phyloP scores from a whole-genome alignment of 2,888 invertebrate species.

The Diadromus collaris region DNA sequence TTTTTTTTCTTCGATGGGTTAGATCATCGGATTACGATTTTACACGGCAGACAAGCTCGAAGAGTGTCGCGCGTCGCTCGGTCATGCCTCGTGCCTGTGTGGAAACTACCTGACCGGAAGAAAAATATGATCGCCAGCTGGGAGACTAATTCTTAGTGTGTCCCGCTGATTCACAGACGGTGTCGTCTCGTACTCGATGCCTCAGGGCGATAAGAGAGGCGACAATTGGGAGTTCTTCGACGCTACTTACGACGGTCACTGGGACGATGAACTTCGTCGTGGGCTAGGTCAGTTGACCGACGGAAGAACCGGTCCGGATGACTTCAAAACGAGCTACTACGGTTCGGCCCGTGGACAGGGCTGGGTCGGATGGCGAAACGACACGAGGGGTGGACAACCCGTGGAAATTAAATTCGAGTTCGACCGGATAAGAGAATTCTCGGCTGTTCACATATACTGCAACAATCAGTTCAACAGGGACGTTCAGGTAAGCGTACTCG shows the following conservation, averaged over 20 bases:
- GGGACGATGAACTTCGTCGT: conserved; percentile 87
- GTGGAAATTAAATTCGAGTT: conserved; percentile 90
- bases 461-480: conserved; percentile 93
- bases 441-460: conserved; percentile 89
- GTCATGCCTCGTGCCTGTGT: not conserved
- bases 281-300: conserved; percentile 94
- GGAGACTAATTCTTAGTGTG: conserved; percentile 20
- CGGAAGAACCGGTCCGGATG: conserved; percentile 89
- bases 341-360: conserved; percentile 83
- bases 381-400: conserved; percentile 83
- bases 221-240: conserved; percentile 90
- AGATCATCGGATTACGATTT: conserved; percentile 25
- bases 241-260: conserved; percentile 91
- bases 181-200: conserved; percentile 92
- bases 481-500: conserved; percentile 84
- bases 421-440: conserved; percentile 92
- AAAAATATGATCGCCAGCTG: conserved; percentile 8
- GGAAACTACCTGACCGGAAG: not conserved
- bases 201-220: conserved; percentile 92
- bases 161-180: conserved; percentile 82
- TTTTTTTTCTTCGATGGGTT: conserved; percentile 12
- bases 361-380: conserved; percentile 96
- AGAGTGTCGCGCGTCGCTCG: conserved; percentile 4
- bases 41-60: conserved; percentile 19
- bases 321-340: conserved; percentile 85